Evolutionary conservation across 2,797 vertebrate genomes (phyloP).

Genomic region (Diplodus sargus): DNA sequence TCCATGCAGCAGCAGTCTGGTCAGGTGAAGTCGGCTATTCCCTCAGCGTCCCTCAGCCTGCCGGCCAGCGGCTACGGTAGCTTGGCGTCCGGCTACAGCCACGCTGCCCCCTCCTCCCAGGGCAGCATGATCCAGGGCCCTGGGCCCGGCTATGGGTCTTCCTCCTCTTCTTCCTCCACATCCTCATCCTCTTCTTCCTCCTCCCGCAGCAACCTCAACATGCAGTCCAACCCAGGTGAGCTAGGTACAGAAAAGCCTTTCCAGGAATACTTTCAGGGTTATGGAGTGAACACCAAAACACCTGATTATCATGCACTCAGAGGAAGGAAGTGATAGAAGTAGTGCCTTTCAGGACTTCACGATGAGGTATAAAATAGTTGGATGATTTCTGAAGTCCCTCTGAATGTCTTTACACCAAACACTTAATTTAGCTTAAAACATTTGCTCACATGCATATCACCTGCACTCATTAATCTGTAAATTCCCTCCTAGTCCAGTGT

Average conservation of each 20-base stretch:
- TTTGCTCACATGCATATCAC: neutral
- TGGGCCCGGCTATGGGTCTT: conserved; percentile 86
- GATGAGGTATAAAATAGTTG: conserved; percentile 7
- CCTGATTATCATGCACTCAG: neutral
- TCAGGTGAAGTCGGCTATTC: conserved; percentile 89
- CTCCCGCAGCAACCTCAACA: conserved; percentile 94
- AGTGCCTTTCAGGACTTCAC: conserved; percentile 17
- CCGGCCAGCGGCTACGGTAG: conserved; percentile 86
- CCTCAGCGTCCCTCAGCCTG: conserved; percentile 91
- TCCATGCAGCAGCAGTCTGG: conserved; percentile 92
- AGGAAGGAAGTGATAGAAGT: neutral
- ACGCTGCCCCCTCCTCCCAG: conserved; percentile 88
- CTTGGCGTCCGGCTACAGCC: conserved; percentile 87
- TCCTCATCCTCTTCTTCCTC: conserved; percentile 88
- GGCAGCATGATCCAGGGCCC: conserved; percentile 91
- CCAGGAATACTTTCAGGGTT: neutral
- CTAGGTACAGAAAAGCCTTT: conserved; percentile 51
- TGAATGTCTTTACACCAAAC: conserved; percentile 10
- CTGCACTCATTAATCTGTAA: conserved; percentile 2
- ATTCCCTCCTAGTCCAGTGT: neutral
- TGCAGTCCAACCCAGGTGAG: conserved; percentile 94
- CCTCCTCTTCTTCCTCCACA: conserved; percentile 85
- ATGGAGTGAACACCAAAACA: neutral
- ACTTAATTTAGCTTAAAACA: conserved; percentile 6
- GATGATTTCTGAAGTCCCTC: neutral